phyloP scores from a whole-genome alignment of 2,113 vertebrate species.

The Ploceus nigricollis region DNA sequence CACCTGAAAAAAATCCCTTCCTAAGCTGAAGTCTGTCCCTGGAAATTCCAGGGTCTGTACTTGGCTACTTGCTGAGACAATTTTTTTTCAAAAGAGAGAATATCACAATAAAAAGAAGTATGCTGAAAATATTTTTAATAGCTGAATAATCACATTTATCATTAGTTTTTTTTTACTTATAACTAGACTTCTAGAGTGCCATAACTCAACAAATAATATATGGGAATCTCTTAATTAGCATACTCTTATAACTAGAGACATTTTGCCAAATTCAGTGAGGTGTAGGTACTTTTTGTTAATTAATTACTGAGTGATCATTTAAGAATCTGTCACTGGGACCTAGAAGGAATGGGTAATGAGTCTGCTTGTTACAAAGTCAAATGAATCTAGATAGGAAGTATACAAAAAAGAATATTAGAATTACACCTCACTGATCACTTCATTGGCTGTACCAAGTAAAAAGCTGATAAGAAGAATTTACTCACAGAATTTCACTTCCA shows the following conservation, averaged over 20 bases:
- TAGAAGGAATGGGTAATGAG: neutral
- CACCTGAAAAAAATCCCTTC: neutral
- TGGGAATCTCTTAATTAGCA: neutral
- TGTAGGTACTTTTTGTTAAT: conserved; percentile 7
- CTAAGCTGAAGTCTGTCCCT: neutral
- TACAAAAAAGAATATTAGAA: neutral
- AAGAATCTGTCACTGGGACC: neutral
- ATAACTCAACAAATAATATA: neutral
- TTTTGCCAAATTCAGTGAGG: conserved; percentile 26
- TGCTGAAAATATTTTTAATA: neutral
- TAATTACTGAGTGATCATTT: conserved; percentile 15
- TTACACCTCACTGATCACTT: neutral
- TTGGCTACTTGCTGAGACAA: neutral
- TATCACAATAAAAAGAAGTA: neutral
- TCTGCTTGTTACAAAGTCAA: neutral
- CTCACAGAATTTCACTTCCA: neutral
- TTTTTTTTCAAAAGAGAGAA: neutral
- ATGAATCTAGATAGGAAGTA: neutral
- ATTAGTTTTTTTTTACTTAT: neutral
- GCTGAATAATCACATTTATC: neutral
- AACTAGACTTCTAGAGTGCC: neutral
- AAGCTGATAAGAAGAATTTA: neutral
- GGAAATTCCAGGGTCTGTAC: neutral
- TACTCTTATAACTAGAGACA: neutral
- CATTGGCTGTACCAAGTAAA: neutral